These are phyloP conservation scores for Centropus unirufus DNA, from an alignment of 2,113 vertebrate species.

Conservation along the genomic window DNA sequence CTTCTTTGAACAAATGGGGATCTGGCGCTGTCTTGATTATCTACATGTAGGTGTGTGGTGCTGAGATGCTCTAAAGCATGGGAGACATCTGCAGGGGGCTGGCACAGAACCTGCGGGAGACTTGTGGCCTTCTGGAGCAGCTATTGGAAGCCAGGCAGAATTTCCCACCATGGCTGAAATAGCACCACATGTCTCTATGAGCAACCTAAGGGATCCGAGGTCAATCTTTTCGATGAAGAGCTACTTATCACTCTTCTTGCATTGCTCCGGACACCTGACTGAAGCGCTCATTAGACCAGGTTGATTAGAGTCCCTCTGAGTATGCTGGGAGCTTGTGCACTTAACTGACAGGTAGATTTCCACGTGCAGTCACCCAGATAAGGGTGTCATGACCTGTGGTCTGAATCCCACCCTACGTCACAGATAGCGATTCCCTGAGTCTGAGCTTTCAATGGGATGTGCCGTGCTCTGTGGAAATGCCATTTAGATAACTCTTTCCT, in stretches of 20 bases:
- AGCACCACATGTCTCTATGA: background rate
- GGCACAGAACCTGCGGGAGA: background rate
- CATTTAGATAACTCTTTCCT: background rate
- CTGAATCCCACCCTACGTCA: background rate
- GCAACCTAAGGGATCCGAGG: background rate
- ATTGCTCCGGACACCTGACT: background rate
- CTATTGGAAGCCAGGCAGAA: background rate
- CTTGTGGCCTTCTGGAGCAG: background rate
- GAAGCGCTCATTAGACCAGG: accelerated
- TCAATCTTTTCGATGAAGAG: background rate
- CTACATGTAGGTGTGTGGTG: background rate
- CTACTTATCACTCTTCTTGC: background rate
- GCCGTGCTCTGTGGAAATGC: background rate
- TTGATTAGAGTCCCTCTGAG: background rate
- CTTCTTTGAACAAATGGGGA: background rate
- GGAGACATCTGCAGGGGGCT: background rate
- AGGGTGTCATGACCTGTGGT: background rate
- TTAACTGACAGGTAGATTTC: background rate
- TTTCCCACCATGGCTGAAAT: background rate
- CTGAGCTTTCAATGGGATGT: background rate
- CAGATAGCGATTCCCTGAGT: background rate
- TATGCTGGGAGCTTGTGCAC: background rate
- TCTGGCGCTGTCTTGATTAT: background rate
- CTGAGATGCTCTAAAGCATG: background rate
- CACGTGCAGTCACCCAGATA: background rate